Percentiles rank a stretch among this genome's conserved stretches.
These are phyloP conservation scores for Baronia brevicornis DNA, from an alignment of 2,888 invertebrate genomes.

Conservation along the genomic window DNA sequence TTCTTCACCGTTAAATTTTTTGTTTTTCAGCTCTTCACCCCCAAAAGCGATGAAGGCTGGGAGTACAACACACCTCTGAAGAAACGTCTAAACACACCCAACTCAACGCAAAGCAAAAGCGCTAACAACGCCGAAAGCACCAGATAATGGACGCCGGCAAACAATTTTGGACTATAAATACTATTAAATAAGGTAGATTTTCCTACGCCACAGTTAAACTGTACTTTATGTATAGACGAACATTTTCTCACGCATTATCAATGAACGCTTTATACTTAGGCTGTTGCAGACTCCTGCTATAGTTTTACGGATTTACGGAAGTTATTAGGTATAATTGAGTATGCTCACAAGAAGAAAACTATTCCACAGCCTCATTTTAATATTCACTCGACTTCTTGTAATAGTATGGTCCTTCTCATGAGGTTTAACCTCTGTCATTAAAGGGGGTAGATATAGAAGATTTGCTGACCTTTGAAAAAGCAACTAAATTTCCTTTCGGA, in stretches of 20 bases:
- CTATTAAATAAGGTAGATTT: slow-evolving; percentile 33
- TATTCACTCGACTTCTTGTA: too few species aligned
- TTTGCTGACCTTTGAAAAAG: too few species aligned
- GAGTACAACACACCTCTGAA: slow-evolving; percentile 70
- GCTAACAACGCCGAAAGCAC: slow-evolving; percentile 40
- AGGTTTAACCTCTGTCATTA: too few species aligned
- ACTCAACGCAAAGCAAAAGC: slow-evolving; percentile 38
- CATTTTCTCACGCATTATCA: slow-evolving; percentile 27
- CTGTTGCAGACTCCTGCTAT: slow-evolving; percentile 3
- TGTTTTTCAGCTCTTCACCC: slow-evolving; percentile 78
- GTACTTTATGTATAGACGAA: slow-evolving; percentile 21
- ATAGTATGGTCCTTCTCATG: too few species aligned
- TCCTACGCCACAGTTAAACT: slow-evolving; percentile 33
- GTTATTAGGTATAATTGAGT: neutral
- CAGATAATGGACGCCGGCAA: slow-evolving; percentile 45
- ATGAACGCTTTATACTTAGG: slow-evolving; percentile 17
- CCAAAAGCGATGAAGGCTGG: slow-evolving; percentile 79
- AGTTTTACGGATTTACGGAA: slow-evolving; percentile 7
- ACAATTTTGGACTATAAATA: slow-evolving; percentile 21
- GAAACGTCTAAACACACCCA: slow-evolving; percentile 41
- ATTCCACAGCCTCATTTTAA: too few species aligned
- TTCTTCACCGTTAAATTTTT: neutral
- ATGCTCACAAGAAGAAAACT: neutral
- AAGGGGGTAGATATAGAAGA: too few species aligned
- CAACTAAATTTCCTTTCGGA: too few species aligned